phyloP scores from a whole-genome alignment of 2,888 invertebrate genomes.

The Sabatieria punctata region DNA sequence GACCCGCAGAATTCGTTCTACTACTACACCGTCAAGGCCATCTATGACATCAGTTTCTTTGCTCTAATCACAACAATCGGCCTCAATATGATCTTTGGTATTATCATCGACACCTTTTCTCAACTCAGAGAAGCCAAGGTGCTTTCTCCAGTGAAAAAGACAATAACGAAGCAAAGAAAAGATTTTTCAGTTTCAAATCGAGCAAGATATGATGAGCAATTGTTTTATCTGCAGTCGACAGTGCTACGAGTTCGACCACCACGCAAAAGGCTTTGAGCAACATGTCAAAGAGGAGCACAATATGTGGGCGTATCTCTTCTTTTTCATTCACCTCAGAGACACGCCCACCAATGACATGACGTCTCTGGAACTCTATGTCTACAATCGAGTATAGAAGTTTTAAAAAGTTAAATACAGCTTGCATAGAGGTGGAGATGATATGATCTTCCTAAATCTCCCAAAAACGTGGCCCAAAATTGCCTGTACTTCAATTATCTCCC shows the following conservation, averaged over 20 bases:
- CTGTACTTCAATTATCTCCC: too few relatives aligned
- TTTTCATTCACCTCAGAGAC: slow-evolving; percentile 35
- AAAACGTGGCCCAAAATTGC: too few relatives aligned
- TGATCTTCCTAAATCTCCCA: too few relatives aligned
- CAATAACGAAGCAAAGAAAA: too few relatives aligned
- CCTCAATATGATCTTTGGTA: slow-evolving; percentile 36
- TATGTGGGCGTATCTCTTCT: slow-evolving; percentile 37
- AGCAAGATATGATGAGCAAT: slow-evolving; percentile 34
- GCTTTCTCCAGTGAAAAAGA: background rate
- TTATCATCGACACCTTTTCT: slow-evolving; percentile 36
- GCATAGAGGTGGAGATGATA: too few relatives aligned
- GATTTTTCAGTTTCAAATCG: slow-evolving; percentile 33
- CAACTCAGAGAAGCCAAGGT: slow-evolving; percentile 35
- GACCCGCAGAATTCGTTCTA: slow-evolving; percentile 11
- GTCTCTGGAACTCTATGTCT: slow-evolving; percentile 32
- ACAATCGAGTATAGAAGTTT: slow-evolving; percentile 28
- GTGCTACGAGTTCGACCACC: slow-evolving; percentile 36
- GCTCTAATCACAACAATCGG: slow-evolving; percentile 36
- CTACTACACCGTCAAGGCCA: slow-evolving; percentile 29
- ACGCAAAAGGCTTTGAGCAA: slow-evolving; percentile 34
- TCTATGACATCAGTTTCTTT: slow-evolving; percentile 35
- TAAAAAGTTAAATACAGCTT: background rate
- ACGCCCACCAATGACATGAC: slow-evolving; percentile 35
- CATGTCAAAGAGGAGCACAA: slow-evolving; percentile 35
- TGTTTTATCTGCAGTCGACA: slow-evolving; percentile 35